Evolutionary conservation across 2,888 invertebrate genomes (phyloP).

Genomic region (Caenorhabditis angaria): DNA sequence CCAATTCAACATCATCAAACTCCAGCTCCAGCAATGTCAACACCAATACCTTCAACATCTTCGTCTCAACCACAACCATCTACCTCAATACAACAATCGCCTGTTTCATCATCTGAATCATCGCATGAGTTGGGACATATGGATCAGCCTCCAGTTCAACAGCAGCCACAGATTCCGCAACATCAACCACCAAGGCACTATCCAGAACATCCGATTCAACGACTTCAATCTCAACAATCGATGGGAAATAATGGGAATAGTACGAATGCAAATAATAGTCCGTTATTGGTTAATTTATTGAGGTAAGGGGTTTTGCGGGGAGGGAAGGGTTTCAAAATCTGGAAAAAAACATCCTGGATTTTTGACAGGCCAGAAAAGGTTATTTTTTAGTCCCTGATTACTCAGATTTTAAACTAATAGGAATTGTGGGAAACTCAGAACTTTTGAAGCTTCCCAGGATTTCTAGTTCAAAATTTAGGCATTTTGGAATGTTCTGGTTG

Average conservation of each 20-base stretch:
- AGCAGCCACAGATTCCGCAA: constrained; percentile 8
- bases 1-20: constrained; percentile 9
- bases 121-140: constrained; percentile 12
- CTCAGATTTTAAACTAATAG: too few relatives aligned
- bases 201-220: constrained; percentile 8
- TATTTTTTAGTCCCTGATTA: too few relatives aligned
- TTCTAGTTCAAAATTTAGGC: too few relatives aligned
- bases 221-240: constrained; percentile 25
- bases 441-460: too few relatives aligned
- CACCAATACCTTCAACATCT: constrained; percentile 17
- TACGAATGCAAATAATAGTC: constrained; percentile 41
- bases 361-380: too few relatives aligned
- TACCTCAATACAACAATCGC: constrained; percentile 11
- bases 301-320: constrained; percentile 12
- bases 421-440: too few relatives aligned
- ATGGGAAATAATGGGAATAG: too few relatives aligned
- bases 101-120: constrained; percentile 15
- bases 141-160: constrained; percentile 16
- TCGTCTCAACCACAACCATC: constrained; percentile 19
- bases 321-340: too few relatives aligned
- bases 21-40: constrained; percentile 11
- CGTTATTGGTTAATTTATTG: constrained; percentile 51
- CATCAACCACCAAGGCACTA: constrained; percentile 6
- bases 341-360: too few relatives aligned
- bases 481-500: too few relatives aligned